Evolutionary conservation across 1,140 invertebrate genomes (phyloP).

Genomic region (Centruroides vittatus): DNA sequence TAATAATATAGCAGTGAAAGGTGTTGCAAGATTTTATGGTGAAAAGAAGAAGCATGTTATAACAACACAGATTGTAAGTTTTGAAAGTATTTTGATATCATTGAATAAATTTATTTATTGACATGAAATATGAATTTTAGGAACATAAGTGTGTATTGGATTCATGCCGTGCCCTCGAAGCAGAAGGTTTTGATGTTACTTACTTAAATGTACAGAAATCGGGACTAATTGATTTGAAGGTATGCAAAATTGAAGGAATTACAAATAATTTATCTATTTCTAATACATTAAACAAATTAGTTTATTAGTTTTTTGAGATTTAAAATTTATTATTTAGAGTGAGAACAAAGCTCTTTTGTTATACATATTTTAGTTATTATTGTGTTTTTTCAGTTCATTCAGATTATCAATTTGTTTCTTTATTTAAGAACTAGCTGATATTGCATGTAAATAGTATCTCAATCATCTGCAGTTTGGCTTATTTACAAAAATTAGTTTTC

Average conservation of each 20-base stretch:
- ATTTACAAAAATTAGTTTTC: too few relatives aligned
- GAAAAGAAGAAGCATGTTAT: conserved; percentile 91
- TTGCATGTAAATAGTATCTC: too few relatives aligned
- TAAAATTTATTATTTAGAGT: too few relatives aligned
- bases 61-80: conserved; percentile 87
- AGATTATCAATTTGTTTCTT: too few relatives aligned
- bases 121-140: conserved; percentile 29
- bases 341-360: too few relatives aligned
- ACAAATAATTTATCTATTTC: background rate
- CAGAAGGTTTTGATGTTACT: conserved; percentile 89
- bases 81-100: too few relatives aligned
- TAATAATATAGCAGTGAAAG: conserved; percentile 97
- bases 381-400: too few relatives aligned
- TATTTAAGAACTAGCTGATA: too few relatives aligned
- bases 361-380: too few relatives aligned
- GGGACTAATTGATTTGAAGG: conserved; percentile 69
- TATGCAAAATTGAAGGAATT: conserved; percentile 6
- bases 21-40: conserved; percentile 75
- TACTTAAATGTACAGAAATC: conserved; percentile 84
- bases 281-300: background rate
- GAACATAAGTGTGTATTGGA: conserved; percentile 99
- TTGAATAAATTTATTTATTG: too few relatives aligned
- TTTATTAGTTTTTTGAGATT: too few relatives aligned
- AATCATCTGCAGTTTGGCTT: too few relatives aligned
- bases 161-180: conserved; percentile 87